Evolutionary conservation across 2,113 vertebrate species (phyloP), one percentile per base, ranked within the genome.

Genomic region (Motacilla tschutschensis): DNA sequence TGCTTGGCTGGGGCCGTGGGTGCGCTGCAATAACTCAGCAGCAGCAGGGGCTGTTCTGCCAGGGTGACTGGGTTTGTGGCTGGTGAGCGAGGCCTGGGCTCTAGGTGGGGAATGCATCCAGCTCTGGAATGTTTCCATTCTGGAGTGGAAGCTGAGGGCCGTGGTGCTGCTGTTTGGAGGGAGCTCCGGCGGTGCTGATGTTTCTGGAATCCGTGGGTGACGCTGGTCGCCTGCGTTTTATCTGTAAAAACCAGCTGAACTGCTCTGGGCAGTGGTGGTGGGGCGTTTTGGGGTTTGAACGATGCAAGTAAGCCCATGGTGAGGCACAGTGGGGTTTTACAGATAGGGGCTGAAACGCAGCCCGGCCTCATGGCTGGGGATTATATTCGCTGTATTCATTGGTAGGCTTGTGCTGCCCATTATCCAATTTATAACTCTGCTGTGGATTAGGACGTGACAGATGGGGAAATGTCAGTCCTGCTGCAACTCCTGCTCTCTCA

Each of bases 381-480:
- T 94, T 91, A 60, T 73, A 43, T 73, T 72, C 43, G 2, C 66
- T 36, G 17, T 71, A 26, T 90, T 69, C 60, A 35, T 84, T 83
- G 78, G 70, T 19, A 69, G 93, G 10, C 73, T 75, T 25, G 51
- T 3, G 4, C 81, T 87, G 79, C 69, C 53, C 2, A 7, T 74
- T 92, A 77, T 35, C 85, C 87, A 64, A 22, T 21, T 4, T 80
- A 7, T 47, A 67, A 88, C 80, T 79, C 50, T 79, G 50, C 54
- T 17, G 17, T 91, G 55, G 94, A 91, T 94, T 89, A 93, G 86
- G 60, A 90, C 29, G 89, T 66, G 76, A 85, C 89, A 94, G 83
- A 62, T 24, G 70, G 47, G 82, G 83, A 85, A 75, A 53, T 72
- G 83, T 60, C 89, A 63, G 36, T 44, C 67, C 89, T 74, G 2